Evolutionary conservation across 2,797 vertebrate species (phyloP).

Genomic region (Esox lucius): DNA sequence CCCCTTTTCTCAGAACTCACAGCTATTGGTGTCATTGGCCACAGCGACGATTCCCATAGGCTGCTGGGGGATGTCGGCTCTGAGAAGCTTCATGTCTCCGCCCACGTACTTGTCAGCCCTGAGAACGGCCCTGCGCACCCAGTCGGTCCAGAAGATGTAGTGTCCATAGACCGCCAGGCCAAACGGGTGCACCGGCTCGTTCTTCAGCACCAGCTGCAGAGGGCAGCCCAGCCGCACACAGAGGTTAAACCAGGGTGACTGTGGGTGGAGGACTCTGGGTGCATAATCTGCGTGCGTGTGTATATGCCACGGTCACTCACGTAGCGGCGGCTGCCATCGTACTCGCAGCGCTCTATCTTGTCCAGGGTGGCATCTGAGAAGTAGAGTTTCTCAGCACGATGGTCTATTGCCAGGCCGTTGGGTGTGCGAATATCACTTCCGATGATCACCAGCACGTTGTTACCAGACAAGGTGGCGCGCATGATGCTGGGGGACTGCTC

Average conservation of each 20-base stretch:
- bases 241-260: neutral
- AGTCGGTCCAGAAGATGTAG: conserved; percentile 99
- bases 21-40: conserved; percentile 96
- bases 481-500: conserved; percentile 97
- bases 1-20: conserved; percentile 72
- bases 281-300: neutral
- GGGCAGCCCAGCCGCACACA: conserved; percentile 27
- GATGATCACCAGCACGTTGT: conserved; percentile 91
- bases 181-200: conserved; percentile 94
- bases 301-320: conserved; percentile 73
- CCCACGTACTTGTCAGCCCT: conserved; percentile 93
- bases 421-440: conserved; percentile 94
- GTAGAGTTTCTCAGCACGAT: conserved; percentile 94
- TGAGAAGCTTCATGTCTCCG: conserved; percentile 91
- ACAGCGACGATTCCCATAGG: conserved; percentile 97
- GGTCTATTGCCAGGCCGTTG: conserved; percentile 94
- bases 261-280: neutral
- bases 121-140: conserved; percentile 94
- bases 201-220: conserved; percentile 89
- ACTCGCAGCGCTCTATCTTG: conserved; percentile 97
- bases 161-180: conserved; percentile 93
- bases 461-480: conserved; percentile 88
- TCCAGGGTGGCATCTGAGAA: conserved; percentile 96
- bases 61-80: conserved; percentile 96
- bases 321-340: conserved; percentile 89